Base-by-base conservation (phyloP, 1,140 invertebrate genomes). In the Druon quercuslanigerum region DNA sequence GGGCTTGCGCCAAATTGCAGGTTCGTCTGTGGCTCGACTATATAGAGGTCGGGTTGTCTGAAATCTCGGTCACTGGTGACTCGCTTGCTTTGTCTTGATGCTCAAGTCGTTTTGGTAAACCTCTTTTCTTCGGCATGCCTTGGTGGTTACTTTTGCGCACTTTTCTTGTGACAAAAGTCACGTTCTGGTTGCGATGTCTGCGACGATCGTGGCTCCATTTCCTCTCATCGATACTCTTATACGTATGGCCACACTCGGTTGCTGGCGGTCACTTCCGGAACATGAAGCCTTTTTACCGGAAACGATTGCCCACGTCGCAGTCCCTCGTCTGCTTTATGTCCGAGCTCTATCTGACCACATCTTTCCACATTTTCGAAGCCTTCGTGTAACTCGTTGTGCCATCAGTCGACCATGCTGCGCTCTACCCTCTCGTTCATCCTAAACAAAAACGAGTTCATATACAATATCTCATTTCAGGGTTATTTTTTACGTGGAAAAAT, bases 391-490 rank as follows among this genome's bases (percentile, higher is more conserved):
- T 71, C 81, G 81, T 86, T 82, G 79, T 88, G 84, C 86, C 87
- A 86, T 90, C 85, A 91, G 86, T 91, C 87, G 83, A 90, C 88
- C 87, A 83, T 88, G 88, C 85, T 87, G 86, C 87, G 85, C 85
- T 89, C 85, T 89, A 88, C 90, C 90, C 87, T 88, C 89, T 91
- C 90, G 89, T 91, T 88, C 90, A 90, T 90, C 86, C 90, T 91
- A 46, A 46, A 46, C 40, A 46, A 11, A 46, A 46, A 46, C 7
- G 7, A 46, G 40, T 46, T 46, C 33, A 66, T 46, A 66, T 7
- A 66, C 8, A 66, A 25, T 57, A 56, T 3, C n/a, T 56, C 9
- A 17, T 9, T 56, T 56, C 6, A 56, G 5, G 16, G 11, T 17
- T 7, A 56, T 20, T 17, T 19, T 7, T 5, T 56, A 11, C 0